These are phyloP conservation scores for Aethina tumida DNA, from an alignment of 1,140 invertebrate species.

Conservation along the genomic window DNA sequence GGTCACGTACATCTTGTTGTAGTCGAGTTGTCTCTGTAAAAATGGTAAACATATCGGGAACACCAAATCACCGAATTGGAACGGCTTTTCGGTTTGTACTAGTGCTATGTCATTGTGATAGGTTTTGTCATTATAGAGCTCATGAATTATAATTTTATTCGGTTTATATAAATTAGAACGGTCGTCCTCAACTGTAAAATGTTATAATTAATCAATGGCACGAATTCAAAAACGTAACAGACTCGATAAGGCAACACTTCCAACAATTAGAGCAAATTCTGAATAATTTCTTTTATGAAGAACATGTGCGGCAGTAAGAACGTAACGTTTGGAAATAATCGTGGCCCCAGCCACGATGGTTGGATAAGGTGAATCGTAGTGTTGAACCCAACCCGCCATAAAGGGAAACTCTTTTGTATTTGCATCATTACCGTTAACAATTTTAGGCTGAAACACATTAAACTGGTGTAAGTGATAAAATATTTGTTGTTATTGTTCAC, in stretches of 20 bases:
- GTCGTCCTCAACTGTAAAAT: slow-evolving; percentile 3
- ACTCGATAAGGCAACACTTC: too few relatives aligned
- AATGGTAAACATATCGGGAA: slow-evolving; percentile 5
- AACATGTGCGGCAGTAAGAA: slow-evolving; percentile 62
- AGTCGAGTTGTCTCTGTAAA: neutral
- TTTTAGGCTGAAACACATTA: too few relatives aligned
- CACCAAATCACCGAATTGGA: slow-evolving; percentile 4
- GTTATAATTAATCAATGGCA: neutral
- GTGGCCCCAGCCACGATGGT: too few relatives aligned
- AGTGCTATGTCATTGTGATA: slow-evolving; percentile 4
- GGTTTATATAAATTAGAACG: neutral
- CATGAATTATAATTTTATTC: neutral
- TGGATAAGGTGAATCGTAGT: too few relatives aligned
- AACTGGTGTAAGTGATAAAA: too few relatives aligned
- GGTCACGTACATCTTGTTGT: neutral
- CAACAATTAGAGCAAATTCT: slow-evolving; percentile 40
- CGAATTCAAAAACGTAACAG: too few relatives aligned
- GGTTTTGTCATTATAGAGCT: neutral
- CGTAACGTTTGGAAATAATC: slow-evolving; percentile 48
- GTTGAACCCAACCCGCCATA: too few relatives aligned
- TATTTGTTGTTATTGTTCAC: too few relatives aligned
- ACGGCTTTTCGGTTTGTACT: slow-evolving; percentile 1
- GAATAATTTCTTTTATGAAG: slow-evolving; percentile 17
- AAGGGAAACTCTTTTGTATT: too few relatives aligned
- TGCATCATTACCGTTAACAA: too few relatives aligned